phyloP scores from a whole-genome alignment of 2,113 vertebrate species.

The Oceanites oceanicus region DNA sequence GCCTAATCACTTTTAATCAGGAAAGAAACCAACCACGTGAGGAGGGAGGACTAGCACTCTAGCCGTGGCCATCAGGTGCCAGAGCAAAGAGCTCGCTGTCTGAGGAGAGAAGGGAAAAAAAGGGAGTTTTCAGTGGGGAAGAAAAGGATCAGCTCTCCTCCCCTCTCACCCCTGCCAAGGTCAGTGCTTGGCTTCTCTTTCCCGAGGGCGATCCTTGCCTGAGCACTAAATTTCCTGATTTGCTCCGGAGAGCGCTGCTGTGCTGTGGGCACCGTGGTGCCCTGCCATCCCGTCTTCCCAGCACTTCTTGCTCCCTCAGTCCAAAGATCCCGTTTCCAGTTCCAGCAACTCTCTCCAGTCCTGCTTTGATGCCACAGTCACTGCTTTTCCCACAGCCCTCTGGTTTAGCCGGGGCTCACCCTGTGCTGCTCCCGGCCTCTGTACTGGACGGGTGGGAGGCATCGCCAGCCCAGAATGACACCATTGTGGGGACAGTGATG shows the following conservation, averaged over 20 bases:
- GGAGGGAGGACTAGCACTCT: background rate
- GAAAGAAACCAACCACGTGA: conserved; percentile 60
- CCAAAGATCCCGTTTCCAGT: background rate
- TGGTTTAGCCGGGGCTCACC: background rate
- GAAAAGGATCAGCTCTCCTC: background rate
- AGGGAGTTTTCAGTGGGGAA: background rate
- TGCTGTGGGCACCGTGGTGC: background rate
- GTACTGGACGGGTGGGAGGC: fast-evolving
- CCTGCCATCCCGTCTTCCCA: background rate
- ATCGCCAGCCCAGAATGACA: background rate
- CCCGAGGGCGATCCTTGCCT: background rate
- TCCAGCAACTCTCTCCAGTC: background rate
- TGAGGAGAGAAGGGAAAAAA: background rate
- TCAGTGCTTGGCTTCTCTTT: background rate
- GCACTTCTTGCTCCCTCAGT: background rate
- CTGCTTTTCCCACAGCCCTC: background rate
- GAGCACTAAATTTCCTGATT: background rate
- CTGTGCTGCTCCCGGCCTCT: background rate
- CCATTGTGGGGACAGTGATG: fast-evolving
- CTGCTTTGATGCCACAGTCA: fast-evolving
- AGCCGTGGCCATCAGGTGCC: background rate
- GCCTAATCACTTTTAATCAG: conserved; percentile 66
- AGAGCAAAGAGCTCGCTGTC: background rate
- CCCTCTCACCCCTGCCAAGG: background rate
- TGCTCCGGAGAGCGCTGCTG: background rate